Evolutionary conservation across 1,140 invertebrate species (phyloP).

Genomic region (Drosophila cardini): DNA sequence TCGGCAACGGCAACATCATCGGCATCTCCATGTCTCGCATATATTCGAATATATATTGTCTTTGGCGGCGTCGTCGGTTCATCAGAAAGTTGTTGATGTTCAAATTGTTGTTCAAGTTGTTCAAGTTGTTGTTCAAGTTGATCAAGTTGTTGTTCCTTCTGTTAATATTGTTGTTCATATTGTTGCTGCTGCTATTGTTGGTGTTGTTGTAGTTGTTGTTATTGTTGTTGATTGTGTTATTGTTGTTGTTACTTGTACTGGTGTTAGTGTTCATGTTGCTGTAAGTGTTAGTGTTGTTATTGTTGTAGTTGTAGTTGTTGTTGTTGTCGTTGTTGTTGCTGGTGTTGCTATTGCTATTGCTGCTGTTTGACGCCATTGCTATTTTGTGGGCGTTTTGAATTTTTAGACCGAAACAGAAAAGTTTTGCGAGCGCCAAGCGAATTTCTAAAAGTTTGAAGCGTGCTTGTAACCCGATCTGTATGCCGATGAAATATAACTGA

Average conservation of each 20-base stretch:
- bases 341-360: constrained; percentile 16
- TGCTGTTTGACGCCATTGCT: constrained; percentile 50
- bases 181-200: constrained; percentile 1
- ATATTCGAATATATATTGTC: constrained; percentile 14
- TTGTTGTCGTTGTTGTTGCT: constrained; percentile 19
- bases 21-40: constrained; percentile 29
- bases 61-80: constrained; percentile 16
- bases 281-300: constrained; percentile 16
- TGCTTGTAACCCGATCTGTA: constrained; percentile 48
- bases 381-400: constrained; percentile 43
- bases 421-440: constrained; percentile 45
- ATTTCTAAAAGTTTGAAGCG: constrained; percentile 52
- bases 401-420: constrained; percentile 50
- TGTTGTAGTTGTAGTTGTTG: constrained; percentile 3
- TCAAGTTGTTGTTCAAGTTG: background rate
- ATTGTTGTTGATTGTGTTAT: background rate
- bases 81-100: constrained; percentile 3
- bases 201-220: constrained; percentile 1
- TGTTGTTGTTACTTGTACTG: constrained; percentile 9
- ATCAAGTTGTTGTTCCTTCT: constrained; percentile 15
- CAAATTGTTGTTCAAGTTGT: background rate
- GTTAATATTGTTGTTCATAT: constrained; percentile 21
- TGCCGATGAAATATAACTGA: constrained; percentile 46
- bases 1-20: constrained; percentile 8
- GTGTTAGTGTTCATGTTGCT: constrained; percentile 1